Conservation (phyloP, 2,888 invertebrate species). For the Tortrix viridana region DNA sequence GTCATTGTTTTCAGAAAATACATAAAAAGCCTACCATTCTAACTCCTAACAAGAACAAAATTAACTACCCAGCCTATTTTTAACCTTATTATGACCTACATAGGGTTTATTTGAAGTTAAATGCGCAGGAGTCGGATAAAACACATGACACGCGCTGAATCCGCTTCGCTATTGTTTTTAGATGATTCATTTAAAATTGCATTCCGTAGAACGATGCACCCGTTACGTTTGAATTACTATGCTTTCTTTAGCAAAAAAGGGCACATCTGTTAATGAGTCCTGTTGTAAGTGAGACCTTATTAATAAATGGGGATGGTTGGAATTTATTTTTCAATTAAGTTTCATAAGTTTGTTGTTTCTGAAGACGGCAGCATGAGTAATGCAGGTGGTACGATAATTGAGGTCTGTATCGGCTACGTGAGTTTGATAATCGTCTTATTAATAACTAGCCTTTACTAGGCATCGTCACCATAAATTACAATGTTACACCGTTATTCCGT, state of each 20-base stretch:
- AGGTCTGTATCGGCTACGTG: conserved; percentile 9
- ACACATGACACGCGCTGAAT: conserved; percentile 36
- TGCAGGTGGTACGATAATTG: conserved; percentile 24
- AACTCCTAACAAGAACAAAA: conserved; percentile 20
- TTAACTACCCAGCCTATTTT: background rate
- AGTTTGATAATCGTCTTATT: background rate
- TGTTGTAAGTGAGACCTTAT: no score
- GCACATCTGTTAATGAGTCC: no score
- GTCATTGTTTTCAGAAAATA: conserved; percentile 61
- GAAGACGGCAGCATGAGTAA: conserved; percentile 8
- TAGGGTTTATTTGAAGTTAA: background rate
- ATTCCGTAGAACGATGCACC: conserved; percentile 29
- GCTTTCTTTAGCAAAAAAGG: background rate
- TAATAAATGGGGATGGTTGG: no score
- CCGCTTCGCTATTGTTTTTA: conserved; percentile 32
- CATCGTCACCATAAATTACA: no score
- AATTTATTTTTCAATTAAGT: no score
- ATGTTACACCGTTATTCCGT: no score
- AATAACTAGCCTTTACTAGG: no score
- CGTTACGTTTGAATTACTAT: conserved; percentile 29
- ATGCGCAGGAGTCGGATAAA: conserved; percentile 21
- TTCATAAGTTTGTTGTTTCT: no score
- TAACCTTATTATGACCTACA: background rate
- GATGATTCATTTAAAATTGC: conserved; percentile 29
- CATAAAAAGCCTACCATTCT: conserved; percentile 23